These are phyloP conservation scores for Danio tinwini DNA, from an alignment of 2,797 vertebrate genomes.

Conservation along the genomic window DNA sequence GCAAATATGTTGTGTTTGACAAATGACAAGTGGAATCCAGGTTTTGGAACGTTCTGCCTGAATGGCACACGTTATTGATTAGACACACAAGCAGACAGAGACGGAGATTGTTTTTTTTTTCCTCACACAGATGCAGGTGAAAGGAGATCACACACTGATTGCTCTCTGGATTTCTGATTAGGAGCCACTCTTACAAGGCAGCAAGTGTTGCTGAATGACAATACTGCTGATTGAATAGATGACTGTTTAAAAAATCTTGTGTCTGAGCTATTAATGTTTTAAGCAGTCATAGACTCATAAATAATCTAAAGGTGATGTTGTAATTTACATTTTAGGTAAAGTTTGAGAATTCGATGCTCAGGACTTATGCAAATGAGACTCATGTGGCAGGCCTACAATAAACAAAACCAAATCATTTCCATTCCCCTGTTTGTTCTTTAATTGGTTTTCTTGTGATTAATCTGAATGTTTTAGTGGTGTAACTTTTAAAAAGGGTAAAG, in stretches of 20 bases:
- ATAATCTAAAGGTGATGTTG: not conserved
- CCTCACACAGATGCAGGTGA: constrained; percentile 36
- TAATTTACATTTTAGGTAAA: not conserved
- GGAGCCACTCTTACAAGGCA: not conserved
- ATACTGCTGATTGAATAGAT: not conserved
- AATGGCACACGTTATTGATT: constrained; percentile 37
- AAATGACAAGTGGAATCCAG: constrained; percentile 48
- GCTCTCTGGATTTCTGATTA: constrained; percentile 19
- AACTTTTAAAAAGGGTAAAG: not conserved
- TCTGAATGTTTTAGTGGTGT: not conserved
- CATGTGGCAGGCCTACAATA: not conserved
- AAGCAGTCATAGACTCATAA: not conserved
- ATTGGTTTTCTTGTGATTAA: no score
- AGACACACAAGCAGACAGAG: constrained; percentile 4
- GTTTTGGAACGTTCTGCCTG: constrained; percentile 30
- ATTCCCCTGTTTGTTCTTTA: not conserved
- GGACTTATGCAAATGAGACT: not conserved
- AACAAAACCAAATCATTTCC: not conserved
- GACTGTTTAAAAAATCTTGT: not conserved
- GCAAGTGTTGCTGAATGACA: not conserved
- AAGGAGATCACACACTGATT: constrained; percentile 17
- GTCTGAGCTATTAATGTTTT: not conserved
- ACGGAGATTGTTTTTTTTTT: constrained; percentile 22
- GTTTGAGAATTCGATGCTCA: not conserved
- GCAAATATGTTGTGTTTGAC: constrained; percentile 37